phyloP scores from a whole-genome alignment of 2,888 invertebrate species.

The Eupithecia tripunctaria region DNA sequence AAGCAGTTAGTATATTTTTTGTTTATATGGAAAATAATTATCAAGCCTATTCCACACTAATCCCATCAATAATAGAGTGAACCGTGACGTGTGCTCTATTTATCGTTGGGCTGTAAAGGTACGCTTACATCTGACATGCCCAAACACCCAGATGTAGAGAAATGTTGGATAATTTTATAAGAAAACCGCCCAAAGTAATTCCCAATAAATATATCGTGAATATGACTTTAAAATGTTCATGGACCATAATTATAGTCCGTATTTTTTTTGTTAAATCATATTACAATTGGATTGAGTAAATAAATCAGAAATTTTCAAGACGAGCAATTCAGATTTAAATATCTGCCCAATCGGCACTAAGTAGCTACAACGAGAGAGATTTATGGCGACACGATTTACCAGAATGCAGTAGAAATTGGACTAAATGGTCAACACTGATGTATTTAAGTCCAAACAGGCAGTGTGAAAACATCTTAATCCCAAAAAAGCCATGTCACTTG shows the following conservation, averaged over 20 bases:
- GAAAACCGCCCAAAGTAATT: neutral
- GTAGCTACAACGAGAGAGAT: neutral
- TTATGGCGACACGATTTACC: neutral
- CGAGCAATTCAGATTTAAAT: neutral
- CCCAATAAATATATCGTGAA: neutral
- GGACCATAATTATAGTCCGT: too few species aligned
- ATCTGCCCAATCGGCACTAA: neutral
- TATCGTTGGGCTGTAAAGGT: slow-evolving; percentile 32
- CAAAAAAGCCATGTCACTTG: slow-evolving; percentile 20
- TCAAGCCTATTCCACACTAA: slow-evolving; percentile 37
- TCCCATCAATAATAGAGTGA: slow-evolving; percentile 28
- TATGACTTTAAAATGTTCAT: neutral
- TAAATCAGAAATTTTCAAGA: neutral
- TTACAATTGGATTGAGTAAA: neutral
- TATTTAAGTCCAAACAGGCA: neutral
- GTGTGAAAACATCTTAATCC: slow-evolving; percentile 14
- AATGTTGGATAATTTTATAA: neutral
- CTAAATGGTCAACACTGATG: neutral
- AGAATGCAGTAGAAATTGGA: neutral
- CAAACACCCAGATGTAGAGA: neutral
- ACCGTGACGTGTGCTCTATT: slow-evolving; percentile 33
- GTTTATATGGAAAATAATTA: neutral
- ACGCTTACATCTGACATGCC: slow-evolving; percentile 22
- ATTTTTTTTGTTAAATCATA: neutral
- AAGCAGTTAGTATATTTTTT: neutral